Conservation (phyloP, 2,797 vertebrate genomes). For the Zenarchopterus dispar region DNA sequence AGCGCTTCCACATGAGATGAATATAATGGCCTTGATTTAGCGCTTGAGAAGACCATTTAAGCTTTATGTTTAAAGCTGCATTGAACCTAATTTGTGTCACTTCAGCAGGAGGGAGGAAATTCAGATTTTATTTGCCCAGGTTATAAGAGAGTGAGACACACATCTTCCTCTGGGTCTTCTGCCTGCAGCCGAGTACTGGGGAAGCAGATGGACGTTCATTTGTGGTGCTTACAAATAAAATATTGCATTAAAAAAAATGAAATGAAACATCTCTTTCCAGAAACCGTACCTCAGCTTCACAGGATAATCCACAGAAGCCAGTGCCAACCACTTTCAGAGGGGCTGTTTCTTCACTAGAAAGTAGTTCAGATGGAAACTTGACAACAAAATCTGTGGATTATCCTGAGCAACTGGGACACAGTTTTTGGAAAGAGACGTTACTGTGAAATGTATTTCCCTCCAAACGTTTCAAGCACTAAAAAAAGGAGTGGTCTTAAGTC, state of each 20-base stretch:
- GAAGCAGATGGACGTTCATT: constrained; percentile 32
- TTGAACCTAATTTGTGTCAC: not conserved
- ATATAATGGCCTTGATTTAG: constrained; percentile 1
- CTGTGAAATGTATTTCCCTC: constrained; percentile 3
- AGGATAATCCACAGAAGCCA: constrained; percentile 25
- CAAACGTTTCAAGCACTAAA: not conserved
- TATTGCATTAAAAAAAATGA: constrained; percentile 15
- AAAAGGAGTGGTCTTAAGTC: constrained; percentile 3
- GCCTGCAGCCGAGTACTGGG: not conserved
- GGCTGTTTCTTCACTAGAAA: constrained; percentile 21
- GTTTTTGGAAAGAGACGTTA: constrained; percentile 32
- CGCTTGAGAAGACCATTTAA: constrained; percentile 1
- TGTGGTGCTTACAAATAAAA: constrained; percentile 18
- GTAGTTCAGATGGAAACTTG: constrained; percentile 44
- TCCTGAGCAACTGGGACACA: constrained; percentile 31
- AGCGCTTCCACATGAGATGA: constrained; percentile 16
- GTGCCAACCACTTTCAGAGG: constrained; percentile 31
- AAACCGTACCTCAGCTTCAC: constrained; percentile 11
- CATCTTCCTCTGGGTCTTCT: not conserved
- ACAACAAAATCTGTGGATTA: constrained; percentile 42
- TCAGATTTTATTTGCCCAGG: constrained; percentile 10
- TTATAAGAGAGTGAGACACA: not conserved
- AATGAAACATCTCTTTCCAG: constrained; percentile 25
- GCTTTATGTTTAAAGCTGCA: constrained; percentile 18
- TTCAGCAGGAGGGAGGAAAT: constrained; percentile 1